phyloP scores from a whole-genome alignment of 2,113 vertebrate genomes.

The Melanocharis versteri region DNA sequence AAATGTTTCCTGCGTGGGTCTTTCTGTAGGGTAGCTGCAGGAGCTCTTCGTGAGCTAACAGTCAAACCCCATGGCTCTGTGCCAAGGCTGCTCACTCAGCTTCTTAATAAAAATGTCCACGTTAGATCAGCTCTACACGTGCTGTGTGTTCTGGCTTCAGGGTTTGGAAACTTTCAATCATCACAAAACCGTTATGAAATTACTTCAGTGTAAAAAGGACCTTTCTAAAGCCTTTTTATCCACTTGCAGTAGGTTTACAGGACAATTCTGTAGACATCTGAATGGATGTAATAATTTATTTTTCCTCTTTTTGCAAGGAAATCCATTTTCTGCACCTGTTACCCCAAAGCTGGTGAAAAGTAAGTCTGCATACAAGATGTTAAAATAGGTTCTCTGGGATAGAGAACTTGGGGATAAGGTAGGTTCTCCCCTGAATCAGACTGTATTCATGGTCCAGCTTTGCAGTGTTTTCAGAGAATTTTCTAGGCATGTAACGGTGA shows the following conservation, averaged over 20 bases:
- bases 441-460: not conserved
- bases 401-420: not conserved
- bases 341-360: not conserved
- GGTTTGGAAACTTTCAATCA: not conserved
- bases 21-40: not conserved
- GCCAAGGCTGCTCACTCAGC: not conserved
- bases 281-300: not conserved
- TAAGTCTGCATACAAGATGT: not conserved
- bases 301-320: not conserved
- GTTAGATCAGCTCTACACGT: not conserved
- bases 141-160: not conserved
- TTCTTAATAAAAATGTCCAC: not conserved
- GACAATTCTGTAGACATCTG: not conserved
- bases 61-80: not conserved
- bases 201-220: not conserved
- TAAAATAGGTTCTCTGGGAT: not conserved
- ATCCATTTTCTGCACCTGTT: not conserved
- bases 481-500: not conserved
- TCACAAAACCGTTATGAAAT: not conserved
- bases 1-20: not conserved
- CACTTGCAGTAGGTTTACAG: not conserved
- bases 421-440: not conserved
- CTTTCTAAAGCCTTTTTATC: not conserved
- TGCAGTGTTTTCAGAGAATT: not conserved
- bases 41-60: not conserved